Base-by-base conservation (phyloP, 1,140 invertebrate genomes). In the Cydia amplana region DNA sequence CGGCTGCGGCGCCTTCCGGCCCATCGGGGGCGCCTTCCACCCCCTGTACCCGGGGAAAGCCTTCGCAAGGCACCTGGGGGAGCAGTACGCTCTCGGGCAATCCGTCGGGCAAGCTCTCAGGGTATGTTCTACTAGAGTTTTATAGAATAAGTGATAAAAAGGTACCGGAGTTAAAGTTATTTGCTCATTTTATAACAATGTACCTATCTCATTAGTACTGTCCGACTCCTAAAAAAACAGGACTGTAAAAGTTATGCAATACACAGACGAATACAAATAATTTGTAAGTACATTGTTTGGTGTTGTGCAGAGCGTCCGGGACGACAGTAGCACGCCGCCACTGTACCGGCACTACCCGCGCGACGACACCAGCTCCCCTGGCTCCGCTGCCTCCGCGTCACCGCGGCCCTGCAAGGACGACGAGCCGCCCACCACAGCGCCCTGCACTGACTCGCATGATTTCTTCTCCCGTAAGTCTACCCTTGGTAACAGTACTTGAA, bases 21-120 rank as follows among this genome's bases (percentile, higher is more conserved):
- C 93, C 0, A 93, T 93, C 76, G 89, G 91, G 4, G 93, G 92
- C 55, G 93, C 93, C 6, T 93, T 93, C 72, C 93, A 93, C 75
- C 93, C 93, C 0, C 83, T 93, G 7, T 93, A 93, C 72, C 93
- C 93, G 0, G 91, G 91, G 0, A 93, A 93, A 70, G 93, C 92
- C 0, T 93, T 93, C 67, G 92, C 92, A 3, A 87, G 93, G 36
- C 93, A 93, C 75, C 84, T 93, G 43, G 91, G 92, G n/a, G 93
- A 93, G 72, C 93, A 93, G 73, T 93, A 93, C 73, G 91, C 92
- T 0, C 84, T 93, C 1, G 89, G 91, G 1, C 93, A 93, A 78
- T 91, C 87, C 76, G 93, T 93, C 32, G 91, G 91, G 73, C 91
- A 93, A 82, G 91, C 91, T 36, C 82, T 93, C 10, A 83, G 90